Evolutionary conservation across 1,140 invertebrate genomes (phyloP).

Genomic region (Lutraria rhynchaena): DNA sequence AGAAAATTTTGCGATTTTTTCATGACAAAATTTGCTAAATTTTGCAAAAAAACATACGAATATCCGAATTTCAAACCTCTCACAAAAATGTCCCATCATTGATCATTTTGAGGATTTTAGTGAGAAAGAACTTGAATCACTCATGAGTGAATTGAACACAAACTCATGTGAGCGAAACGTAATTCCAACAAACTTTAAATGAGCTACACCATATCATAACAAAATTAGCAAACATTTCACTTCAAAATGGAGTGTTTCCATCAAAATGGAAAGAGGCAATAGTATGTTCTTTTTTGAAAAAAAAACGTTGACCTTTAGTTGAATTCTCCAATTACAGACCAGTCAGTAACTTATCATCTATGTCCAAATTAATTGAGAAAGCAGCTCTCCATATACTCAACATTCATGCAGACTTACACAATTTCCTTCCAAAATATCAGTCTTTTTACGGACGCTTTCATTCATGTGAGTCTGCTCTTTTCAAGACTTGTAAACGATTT

Average conservation of each 20-base stretch:
- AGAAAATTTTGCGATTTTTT: slow-evolving; percentile 40
- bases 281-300: slow-evolving; percentile 5
- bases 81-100: no score
- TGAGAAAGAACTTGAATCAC: background rate
- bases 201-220: background rate
- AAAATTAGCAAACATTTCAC: no score
- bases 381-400: no score
- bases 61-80: background rate
- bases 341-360: no score
- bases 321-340: no score
- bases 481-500: no score
- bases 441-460: no score
- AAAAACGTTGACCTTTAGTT: slow-evolving; percentile 7
- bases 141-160: slow-evolving; percentile 2
- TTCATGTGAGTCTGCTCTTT: no score
- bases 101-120: background rate
- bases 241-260: no score
- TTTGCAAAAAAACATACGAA: background rate
- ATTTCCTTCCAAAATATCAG: no score
- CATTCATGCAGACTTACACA: no score
- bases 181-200: slow-evolving; percentile 3
- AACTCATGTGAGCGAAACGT: slow-evolving; percentile 11
- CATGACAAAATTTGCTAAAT: slow-evolving; percentile 35
- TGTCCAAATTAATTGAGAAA: no score
- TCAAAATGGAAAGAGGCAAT: slow-evolving; percentile 13